Conservation (phyloP, 2,113 vertebrate genomes). For the Corythornis cristatus region DNA sequence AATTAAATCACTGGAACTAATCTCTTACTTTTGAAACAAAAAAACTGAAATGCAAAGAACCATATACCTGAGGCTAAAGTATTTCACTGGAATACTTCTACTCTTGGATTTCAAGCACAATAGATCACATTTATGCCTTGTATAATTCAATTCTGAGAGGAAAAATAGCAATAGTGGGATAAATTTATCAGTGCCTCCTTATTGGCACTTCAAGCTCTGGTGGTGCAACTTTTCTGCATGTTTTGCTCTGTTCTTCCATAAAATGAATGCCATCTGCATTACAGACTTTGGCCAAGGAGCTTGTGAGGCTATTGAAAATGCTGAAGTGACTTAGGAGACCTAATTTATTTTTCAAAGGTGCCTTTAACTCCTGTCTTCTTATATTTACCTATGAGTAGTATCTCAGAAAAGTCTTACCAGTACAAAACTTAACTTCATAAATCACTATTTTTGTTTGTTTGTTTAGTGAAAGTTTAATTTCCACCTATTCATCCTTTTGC, state of each 20-base stretch:
- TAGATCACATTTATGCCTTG: not conserved
- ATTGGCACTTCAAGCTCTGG: not conserved
- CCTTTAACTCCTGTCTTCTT: not conserved
- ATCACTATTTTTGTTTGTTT: not conserved
- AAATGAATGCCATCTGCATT: not conserved
- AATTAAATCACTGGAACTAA: constrained; percentile 53
- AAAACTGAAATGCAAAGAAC: not conserved
- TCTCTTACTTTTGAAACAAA: constrained; percentile 34
- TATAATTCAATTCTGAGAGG: not conserved
- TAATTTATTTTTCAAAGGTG: not conserved
- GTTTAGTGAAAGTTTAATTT: not conserved
- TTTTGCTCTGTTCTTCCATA: not conserved
- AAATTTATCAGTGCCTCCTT: not conserved
- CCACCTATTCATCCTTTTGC: not conserved
- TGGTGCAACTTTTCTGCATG: not conserved
- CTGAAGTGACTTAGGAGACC: not conserved
- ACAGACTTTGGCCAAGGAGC: not conserved
- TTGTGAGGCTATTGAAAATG: not conserved
- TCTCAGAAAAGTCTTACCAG: not conserved
- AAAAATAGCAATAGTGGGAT: not conserved
- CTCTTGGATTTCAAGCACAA: not conserved
- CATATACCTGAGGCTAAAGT: not conserved
- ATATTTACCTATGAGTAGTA: not conserved
- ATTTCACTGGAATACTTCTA: not conserved
- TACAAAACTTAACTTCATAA: not conserved